A percentile compares a stretch with the other conserved stretches of the same genome.
Conservation (phyloP, 1,140 invertebrate species). For the Pomacea maculata region DNA sequence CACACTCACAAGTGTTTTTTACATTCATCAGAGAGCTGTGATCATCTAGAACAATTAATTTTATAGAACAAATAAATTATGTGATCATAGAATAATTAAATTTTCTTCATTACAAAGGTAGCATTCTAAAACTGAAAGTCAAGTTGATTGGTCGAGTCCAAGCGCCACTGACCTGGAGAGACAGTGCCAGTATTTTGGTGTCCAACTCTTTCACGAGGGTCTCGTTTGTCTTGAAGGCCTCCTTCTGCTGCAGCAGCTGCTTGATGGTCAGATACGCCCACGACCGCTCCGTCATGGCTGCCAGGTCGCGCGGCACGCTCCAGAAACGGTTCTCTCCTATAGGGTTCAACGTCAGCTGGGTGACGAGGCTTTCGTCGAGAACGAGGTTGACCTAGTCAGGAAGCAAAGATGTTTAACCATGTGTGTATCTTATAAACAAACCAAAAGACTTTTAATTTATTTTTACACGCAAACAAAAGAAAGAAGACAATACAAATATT, state of each 20-base stretch:
- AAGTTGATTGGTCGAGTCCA: too few species aligned
- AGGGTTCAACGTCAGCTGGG: background rate
- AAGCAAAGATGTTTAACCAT: constrained; percentile 34
- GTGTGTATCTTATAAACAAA: too few species aligned
- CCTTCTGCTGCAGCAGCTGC: constrained; percentile 70
- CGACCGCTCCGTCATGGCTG: constrained; percentile 71
- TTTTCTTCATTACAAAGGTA: background rate
- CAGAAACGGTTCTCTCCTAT: constrained; percentile 53
- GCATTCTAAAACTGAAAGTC: background rate
- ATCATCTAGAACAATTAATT: too few species aligned
- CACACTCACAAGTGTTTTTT: background rate
- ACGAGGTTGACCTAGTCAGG: constrained; percentile 13
- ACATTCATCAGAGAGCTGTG: background rate
- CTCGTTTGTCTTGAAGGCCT: constrained; percentile 18
- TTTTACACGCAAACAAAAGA: too few species aligned
- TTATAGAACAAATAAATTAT: too few species aligned
- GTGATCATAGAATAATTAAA: too few species aligned
- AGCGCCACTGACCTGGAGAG: constrained; percentile 44
- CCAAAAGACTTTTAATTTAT: too few species aligned
- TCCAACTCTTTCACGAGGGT: constrained; percentile 37
- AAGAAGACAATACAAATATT: too few species aligned
- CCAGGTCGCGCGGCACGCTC: constrained; percentile 68
- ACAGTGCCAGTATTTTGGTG: constrained; percentile 35
- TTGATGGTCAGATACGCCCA: constrained; percentile 78
- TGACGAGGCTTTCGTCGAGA: constrained; percentile 11